These are phyloP conservation scores for Dryocosmus kuriphilus DNA, from an alignment of 2,888 invertebrate species.

Conservation along the genomic window DNA sequence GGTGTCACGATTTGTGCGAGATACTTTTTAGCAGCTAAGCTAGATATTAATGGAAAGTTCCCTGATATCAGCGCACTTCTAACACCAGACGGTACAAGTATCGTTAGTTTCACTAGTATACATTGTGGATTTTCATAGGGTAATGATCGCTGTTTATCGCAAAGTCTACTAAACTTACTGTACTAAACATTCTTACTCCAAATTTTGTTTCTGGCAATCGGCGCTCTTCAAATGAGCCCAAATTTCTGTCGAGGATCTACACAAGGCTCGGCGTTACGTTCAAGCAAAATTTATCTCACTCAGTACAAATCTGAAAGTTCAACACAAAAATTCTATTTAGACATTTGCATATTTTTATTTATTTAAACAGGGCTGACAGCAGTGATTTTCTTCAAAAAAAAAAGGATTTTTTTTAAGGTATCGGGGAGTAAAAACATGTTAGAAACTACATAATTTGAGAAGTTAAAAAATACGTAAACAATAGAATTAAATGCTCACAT, in stretches of 20 bases:
- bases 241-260: constrained; percentile 56
- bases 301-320: constrained; percentile 71
- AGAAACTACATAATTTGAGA: too few species aligned
- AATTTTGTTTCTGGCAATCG: constrained; percentile 56
- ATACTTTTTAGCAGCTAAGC: constrained; percentile 27
- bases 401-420: too few species aligned
- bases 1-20: constrained; percentile 20
- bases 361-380: too few species aligned
- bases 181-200: constrained; percentile 62
- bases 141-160: constrained; percentile 64
- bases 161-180: constrained; percentile 69
- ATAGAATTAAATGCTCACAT: too few species aligned
- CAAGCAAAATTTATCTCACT: constrained; percentile 71
- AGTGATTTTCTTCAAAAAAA: too few species aligned
- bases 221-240: constrained; percentile 54
- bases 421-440: too few species aligned
- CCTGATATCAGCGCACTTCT: constrained; percentile 74
- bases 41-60: constrained; percentile 60
- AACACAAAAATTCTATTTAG: not conserved
- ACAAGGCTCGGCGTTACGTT: constrained; percentile 63
- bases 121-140: constrained; percentile 69
- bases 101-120: constrained; percentile 74
- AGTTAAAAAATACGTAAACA: too few species aligned
- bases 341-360: too few species aligned
- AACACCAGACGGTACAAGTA: constrained; percentile 73